These are phyloP conservation scores for Creontiades dilutus DNA, from an alignment of 2,888 invertebrate species.

Conservation along the genomic window DNA sequence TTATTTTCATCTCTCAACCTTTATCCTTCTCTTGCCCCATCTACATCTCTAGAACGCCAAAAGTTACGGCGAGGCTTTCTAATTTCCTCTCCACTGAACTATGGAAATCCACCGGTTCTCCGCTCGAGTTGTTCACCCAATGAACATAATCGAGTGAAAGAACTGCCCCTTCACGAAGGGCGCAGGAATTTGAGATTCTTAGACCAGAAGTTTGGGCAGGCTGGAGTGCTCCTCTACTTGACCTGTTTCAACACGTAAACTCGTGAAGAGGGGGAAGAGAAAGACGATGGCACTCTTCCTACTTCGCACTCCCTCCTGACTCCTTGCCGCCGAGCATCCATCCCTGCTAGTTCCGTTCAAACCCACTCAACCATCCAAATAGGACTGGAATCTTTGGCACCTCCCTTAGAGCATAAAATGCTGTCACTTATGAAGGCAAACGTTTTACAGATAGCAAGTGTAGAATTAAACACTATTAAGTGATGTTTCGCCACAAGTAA, in stretches of 20 bases:
- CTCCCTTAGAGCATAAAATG: too few relatives aligned
- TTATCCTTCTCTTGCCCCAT: constrained; percentile 10
- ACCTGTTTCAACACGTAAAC: constrained; percentile 65
- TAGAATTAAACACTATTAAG: too few relatives aligned
- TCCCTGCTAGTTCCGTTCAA: too few relatives aligned
- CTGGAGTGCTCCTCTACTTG: constrained; percentile 40
- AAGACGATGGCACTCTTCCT: neutral
- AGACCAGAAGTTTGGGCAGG: constrained; percentile 45
- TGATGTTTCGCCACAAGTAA: too few relatives aligned
- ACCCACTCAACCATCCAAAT: too few relatives aligned
- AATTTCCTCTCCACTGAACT: constrained; percentile 70
- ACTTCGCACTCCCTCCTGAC: neutral
- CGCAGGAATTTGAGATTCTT: constrained; percentile 62
- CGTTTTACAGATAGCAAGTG: too few relatives aligned
- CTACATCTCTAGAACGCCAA: constrained; percentile 25
- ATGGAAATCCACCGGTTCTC: constrained; percentile 68
- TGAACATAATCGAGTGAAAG: constrained; percentile 69
- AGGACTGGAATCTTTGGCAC: too few relatives aligned
- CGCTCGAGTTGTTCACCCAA: constrained; percentile 66
- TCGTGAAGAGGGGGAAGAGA: neutral
- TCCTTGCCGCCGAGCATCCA: too few relatives aligned
- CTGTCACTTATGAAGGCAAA: too few relatives aligned
- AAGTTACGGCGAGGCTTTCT: constrained; percentile 59
- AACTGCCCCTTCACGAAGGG: constrained; percentile 46
- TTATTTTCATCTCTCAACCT: constrained; percentile 35